phyloP scores from a whole-genome alignment of 2,888 invertebrate species.

The Nephrocerus scutellatus region DNA sequence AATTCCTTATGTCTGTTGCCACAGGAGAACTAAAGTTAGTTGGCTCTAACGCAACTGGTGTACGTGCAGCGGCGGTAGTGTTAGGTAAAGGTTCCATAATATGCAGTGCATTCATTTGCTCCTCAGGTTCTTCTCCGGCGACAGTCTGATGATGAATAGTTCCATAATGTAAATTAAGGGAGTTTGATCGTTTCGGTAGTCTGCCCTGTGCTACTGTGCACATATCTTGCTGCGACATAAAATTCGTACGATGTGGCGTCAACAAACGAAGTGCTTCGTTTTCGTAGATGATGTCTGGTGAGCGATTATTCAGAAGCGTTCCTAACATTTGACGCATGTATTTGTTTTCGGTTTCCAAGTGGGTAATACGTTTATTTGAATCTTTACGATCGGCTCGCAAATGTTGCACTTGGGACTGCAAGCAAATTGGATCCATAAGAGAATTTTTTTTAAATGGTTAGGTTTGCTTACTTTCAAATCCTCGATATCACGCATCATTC shows the following conservation, averaged over 20 bases:
- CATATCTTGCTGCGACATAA: constrained; percentile 1
- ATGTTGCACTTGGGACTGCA: constrained; percentile 60
- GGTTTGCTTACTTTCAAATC: constrained; percentile 40
- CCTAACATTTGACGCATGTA: constrained; percentile 43
- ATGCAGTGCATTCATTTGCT: constrained; percentile 28
- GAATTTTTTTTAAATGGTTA: background rate
- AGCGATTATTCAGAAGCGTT: constrained; percentile 36
- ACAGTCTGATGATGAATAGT: constrained; percentile 39
- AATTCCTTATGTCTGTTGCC: no score
- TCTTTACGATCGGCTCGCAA: constrained; percentile 59
- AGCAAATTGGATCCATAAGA: constrained; percentile 16
- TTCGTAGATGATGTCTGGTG: constrained; percentile 40
- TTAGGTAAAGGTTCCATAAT: constrained; percentile 19
- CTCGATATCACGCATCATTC: constrained; percentile 45
- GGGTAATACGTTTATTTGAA: constrained; percentile 59
- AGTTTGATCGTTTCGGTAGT: constrained; percentile 34
- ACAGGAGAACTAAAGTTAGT: no score
- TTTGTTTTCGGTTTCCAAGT: constrained; percentile 63
- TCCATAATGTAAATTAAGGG: constrained; percentile 43
- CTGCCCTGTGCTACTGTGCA: constrained; percentile 1
- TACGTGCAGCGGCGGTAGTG: constrained; percentile 8
- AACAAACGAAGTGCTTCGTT: constrained; percentile 36
- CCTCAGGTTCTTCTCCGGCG: constrained; percentile 18
- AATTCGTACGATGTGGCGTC: constrained; percentile 19
- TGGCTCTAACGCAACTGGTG: no score